A percentile compares a stretch with the other conserved stretches of the same genome.
Evolutionary conservation across 2,113 vertebrate genomes (phyloP).

Genomic region (Lasiurus borealis): DNA sequence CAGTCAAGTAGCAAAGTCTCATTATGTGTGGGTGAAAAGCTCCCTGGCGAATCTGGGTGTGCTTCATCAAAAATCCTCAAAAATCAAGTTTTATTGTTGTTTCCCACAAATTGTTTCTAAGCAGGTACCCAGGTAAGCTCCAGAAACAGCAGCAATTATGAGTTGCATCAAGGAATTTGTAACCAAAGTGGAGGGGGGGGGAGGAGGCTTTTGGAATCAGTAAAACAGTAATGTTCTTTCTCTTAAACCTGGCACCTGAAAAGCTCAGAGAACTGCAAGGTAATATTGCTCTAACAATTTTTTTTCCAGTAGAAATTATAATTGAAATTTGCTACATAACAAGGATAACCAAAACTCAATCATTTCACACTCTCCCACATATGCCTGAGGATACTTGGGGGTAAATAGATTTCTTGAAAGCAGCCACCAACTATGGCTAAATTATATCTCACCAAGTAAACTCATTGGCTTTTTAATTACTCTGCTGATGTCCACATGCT

Average conservation of each 20-base stretch:
- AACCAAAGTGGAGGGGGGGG: not conserved
- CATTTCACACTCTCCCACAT: constrained; percentile 87
- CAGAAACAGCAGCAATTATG: not conserved
- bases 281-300: constrained; percentile 87
- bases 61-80: not conserved
- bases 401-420: constrained; percentile 91
- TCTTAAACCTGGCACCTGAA: constrained; percentile 74
- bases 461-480: constrained; percentile 91
- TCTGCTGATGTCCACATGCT: constrained; percentile 87
- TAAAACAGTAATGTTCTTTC: constrained; percentile 78
- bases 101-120: constrained; percentile 64
- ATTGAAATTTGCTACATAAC: constrained; percentile 90
- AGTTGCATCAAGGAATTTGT: constrained; percentile 53
- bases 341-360: constrained; percentile 89
- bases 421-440: constrained; percentile 88
- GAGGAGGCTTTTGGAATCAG: constrained; percentile 68
- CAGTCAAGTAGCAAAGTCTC: constrained; percentile 46
- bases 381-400: constrained; percentile 88
- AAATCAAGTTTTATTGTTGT: constrained; percentile 53
- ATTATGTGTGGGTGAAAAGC: constrained; percentile 63
- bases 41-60: constrained; percentile 41
- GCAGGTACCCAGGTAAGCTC: not conserved
- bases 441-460: constrained; percentile 90
- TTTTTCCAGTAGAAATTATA: constrained; percentile 87
- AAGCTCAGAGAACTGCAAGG: constrained; percentile 76